Conservation (phyloP, 2,888 invertebrate genomes). For the Heteromyza rotundicornis region DNA sequence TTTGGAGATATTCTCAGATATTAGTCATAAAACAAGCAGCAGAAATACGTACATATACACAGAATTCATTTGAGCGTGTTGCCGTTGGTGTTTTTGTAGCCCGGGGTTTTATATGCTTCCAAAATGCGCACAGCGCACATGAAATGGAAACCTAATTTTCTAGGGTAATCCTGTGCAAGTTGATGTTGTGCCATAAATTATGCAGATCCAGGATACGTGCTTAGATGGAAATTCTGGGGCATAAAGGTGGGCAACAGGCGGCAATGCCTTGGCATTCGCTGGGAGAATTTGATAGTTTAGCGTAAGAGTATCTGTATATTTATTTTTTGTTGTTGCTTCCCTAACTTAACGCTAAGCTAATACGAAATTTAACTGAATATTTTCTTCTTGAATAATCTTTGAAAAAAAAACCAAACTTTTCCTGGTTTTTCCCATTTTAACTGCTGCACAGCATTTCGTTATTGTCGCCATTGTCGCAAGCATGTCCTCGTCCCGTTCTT, state of each 20-base stretch:
- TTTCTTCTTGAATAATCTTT: neutral
- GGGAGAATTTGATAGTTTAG: neutral
- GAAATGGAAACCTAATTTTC: constrained; percentile 56
- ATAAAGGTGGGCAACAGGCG: constrained; percentile 40
- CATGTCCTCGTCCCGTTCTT: constrained; percentile 46
- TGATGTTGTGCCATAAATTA: constrained; percentile 50
- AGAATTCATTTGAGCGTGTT: constrained; percentile 47
- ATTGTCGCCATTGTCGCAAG: constrained; percentile 19
- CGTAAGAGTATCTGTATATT: neutral
- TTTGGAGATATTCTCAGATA: constrained; percentile 46
- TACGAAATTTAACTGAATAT: neutral
- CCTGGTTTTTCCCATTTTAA: neutral
- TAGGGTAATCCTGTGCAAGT: constrained; percentile 48
- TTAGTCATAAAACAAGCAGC: constrained; percentile 48
- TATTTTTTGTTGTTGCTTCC: neutral
- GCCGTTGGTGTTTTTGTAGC: constrained; percentile 10
- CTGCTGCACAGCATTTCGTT: neutral
- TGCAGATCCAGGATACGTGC: constrained; percentile 57
- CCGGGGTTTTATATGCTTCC: constrained; percentile 40
- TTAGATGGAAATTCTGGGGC: constrained; percentile 49
- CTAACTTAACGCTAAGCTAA: neutral
- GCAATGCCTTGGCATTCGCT: neutral
- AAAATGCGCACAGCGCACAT: constrained; percentile 36
- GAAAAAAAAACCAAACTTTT: too few species aligned
- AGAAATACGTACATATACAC: constrained; percentile 36